Base-by-base conservation (phyloP, 2,113 vertebrate species). In the Caranx melampygus region DNA sequence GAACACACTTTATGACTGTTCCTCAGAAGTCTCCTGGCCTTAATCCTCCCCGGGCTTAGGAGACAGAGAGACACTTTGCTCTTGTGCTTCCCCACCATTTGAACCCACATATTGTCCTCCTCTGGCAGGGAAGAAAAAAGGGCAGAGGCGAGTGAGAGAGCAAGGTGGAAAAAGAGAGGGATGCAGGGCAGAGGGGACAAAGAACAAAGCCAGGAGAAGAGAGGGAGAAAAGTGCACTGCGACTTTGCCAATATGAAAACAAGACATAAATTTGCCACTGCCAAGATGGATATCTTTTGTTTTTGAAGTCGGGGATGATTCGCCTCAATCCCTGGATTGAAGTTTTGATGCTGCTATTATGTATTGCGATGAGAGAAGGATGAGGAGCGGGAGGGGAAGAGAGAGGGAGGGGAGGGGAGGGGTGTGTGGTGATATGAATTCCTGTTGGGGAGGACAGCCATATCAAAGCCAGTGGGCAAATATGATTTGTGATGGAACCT, bases 51-150 rank as follows among this genome's bases (percentile, higher is more conserved):
- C 13, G 9, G 76, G 77, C 57, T 79, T 55, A 68, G 31, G 77
- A 72, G 61, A 84, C 81, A 87, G 40, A 52, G 57, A 77, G 75
- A 81, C 77, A 84, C 81, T 89, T 87, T 85, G 73, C 90, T 83
- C 45, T 55, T 76, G 26, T 18, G 44, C 72, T 82, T 86, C 75
- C 72, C 59, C 0, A 9, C 59, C 16, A 79, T 83, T 81, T 91
- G 87, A 89, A 86, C 85, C 70, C 81, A 75, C 81, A 83, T 86
- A 83, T 79, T 86, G 68, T 60, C 44, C 49, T 82, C 60, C 26
- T 81, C 78, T 78, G 52, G 75, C 59, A 63, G 75, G 67, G 65
- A 75, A 57, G 31, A 51, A 70, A 51, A 70, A 75, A 52, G 62
- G 73, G 35, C 13, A 63, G 7, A 55, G 16, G 42, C 0, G 31